Conservation (phyloP, 1,140 invertebrate genomes). For the Aleiodes sp. region DNA sequence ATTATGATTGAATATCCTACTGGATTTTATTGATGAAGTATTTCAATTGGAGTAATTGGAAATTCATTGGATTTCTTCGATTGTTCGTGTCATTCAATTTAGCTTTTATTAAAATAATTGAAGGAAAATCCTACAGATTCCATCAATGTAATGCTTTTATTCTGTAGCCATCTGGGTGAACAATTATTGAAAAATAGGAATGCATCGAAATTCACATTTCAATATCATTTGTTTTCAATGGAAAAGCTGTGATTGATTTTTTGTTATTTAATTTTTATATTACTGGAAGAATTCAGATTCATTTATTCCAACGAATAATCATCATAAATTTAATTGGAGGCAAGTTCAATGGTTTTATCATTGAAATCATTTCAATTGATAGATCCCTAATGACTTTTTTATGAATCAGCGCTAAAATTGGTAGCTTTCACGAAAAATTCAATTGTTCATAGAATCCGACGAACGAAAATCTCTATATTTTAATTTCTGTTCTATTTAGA, state of each 20-base stretch:
- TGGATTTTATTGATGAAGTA: conserved; percentile 13
- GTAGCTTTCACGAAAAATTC: neutral
- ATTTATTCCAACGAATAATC: neutral
- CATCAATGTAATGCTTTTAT: too few relatives aligned
- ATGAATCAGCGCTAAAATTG: neutral
- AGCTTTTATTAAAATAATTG: too few relatives aligned
- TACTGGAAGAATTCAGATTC: neutral
- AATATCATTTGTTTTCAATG: too few relatives aligned
- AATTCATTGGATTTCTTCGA: neutral
- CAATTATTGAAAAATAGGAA: too few relatives aligned
- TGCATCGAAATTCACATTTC: too few relatives aligned
- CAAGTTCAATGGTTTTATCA: neutral
- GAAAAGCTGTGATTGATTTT: too few relatives aligned
- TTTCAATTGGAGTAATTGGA: conserved; percentile 18
- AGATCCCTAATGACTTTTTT: neutral
- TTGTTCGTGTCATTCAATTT: neutral
- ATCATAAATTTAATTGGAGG: neutral
- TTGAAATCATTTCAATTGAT: neutral
- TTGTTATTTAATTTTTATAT: too few relatives aligned
- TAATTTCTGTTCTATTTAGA: too few relatives aligned
- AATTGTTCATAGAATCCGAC: neutral
- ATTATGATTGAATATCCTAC: neutral
- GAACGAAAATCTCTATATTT: too few relatives aligned
- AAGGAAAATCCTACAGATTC: neutral
- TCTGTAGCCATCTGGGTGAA: too few relatives aligned